Evolutionary conservation across 2,113 vertebrate genomes (phyloP).

Genomic region (Boulengeromyrus knoepffleri): DNA sequence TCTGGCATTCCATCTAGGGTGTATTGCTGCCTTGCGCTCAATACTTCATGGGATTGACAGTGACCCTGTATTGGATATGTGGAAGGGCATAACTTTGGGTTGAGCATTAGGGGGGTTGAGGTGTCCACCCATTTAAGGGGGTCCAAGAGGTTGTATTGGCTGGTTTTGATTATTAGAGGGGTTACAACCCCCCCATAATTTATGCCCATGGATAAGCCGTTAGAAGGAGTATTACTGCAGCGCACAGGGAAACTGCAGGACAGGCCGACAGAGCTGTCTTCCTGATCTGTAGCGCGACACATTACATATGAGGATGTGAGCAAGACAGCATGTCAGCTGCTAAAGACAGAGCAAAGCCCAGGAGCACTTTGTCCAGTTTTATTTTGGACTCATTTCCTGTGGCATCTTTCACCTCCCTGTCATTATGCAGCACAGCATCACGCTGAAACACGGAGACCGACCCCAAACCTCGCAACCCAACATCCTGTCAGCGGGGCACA

Average conservation of each 20-base stretch:
- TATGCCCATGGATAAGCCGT: neutral
- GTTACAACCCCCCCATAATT: neutral
- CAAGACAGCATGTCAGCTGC: neutral
- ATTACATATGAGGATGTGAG: neutral
- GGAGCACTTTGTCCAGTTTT: neutral
- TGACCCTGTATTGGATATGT: neutral
- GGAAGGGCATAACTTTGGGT: neutral
- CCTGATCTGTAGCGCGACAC: neutral
- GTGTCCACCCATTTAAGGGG: neutral
- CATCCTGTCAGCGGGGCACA: slow-evolving; percentile 46
- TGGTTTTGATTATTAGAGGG: neutral
- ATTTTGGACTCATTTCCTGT: slow-evolving; percentile 1
- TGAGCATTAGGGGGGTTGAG: neutral
- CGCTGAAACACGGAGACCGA: slow-evolving; percentile 11
- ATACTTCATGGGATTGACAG: neutral
- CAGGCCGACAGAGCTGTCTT: neutral
- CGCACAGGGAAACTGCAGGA: neutral
- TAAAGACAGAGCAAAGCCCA: neutral
- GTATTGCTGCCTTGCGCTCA: neutral
- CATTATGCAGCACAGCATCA: neutral
- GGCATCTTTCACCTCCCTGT: neutral
- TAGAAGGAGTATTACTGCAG: neutral
- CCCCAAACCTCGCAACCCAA: neutral
- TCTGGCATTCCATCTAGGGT: neutral
- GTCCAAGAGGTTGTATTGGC: neutral